Percentiles rank a stretch among this genome's conserved stretches.
Conservation (phyloP, 2,888 invertebrate species). For the Busseola fusca region DNA sequence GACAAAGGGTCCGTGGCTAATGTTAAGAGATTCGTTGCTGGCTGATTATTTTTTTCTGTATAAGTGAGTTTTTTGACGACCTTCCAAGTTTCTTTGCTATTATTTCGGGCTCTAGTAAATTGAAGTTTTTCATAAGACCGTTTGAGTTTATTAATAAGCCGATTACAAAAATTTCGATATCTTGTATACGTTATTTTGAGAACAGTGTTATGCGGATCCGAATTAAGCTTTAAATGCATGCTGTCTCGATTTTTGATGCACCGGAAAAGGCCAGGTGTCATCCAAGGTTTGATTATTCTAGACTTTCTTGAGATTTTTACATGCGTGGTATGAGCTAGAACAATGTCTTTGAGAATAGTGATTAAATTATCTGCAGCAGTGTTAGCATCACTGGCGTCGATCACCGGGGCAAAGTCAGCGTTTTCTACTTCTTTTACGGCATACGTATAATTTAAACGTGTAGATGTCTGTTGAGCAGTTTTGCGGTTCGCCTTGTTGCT, state of each 20-base stretch:
- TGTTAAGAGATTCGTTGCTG: not conserved
- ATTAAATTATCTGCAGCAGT: not conserved
- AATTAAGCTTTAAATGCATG: not conserved
- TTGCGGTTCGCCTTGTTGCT: not conserved
- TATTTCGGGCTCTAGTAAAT: not conserved
- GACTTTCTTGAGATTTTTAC: too few species aligned
- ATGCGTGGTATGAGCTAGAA: not conserved
- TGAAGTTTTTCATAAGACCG: too few species aligned
- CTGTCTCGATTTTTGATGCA: not conserved
- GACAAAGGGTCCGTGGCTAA: not conserved
- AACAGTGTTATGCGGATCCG: not conserved
- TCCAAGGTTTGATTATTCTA: too few species aligned
- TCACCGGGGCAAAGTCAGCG: not conserved
- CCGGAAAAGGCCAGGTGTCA: too few species aligned
- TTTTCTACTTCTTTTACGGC: not conserved
- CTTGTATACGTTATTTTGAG: not conserved
- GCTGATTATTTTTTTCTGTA: not conserved
- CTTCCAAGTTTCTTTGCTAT: conserved; percentile 3
- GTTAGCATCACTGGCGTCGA: not conserved
- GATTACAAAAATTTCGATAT: not conserved
- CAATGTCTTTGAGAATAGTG: not conserved
- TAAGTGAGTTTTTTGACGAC: conserved; percentile 4
- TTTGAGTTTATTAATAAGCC: not conserved
- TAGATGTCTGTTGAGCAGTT: not conserved
- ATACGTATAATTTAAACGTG: not conserved